phyloP scores from a whole-genome alignment of 2,888 invertebrate genomes.

The Mystacides longicornis region DNA sequence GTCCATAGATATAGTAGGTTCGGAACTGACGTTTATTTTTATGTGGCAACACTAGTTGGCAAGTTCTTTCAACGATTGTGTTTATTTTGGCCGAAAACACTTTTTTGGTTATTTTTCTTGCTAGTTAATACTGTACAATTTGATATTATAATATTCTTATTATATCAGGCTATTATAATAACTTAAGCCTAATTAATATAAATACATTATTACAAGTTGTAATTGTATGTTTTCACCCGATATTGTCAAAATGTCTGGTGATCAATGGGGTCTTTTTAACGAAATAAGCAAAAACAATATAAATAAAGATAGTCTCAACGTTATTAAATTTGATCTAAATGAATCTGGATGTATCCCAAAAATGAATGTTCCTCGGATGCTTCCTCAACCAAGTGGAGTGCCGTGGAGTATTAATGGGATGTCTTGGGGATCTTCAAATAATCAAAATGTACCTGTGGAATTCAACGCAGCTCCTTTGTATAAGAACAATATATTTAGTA shows the following conservation, averaged over 20 bases:
- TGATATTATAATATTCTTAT: too few species aligned
- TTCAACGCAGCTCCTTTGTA: slow-evolving; percentile 37
- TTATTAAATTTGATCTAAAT: slow-evolving; percentile 1
- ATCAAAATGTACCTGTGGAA: slow-evolving; percentile 40
- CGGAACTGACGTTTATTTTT: too few species aligned
- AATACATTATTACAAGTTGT: too few species aligned
- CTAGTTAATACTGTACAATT: too few species aligned
- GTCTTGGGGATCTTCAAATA: slow-evolving; percentile 45
- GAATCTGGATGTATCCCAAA: neutral
- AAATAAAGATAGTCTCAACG: slow-evolving; percentile 3
- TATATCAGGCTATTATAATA: too few species aligned
- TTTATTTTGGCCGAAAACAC: too few species aligned
- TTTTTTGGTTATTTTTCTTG: too few species aligned
- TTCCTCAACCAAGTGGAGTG: slow-evolving; percentile 41
- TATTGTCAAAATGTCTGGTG: slow-evolving; percentile 11
- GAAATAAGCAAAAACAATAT: slow-evolving; percentile 4
- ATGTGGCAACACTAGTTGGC: too few species aligned
- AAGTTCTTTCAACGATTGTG: too few species aligned
- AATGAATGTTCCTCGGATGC: slow-evolving; percentile 30
- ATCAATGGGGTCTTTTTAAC: slow-evolving; percentile 12
- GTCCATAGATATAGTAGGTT: too few species aligned
- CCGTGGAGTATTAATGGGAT: slow-evolving; percentile 50
- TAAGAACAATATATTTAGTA: slow-evolving; percentile 30
- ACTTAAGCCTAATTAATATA: too few species aligned
- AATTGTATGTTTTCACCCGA: too few species aligned